Percentiles rank a stretch among this genome's conserved stretches.
Evolutionary conservation across 2,888 invertebrate genomes (phyloP).

Genomic region (Caenorhabditis doughertyi): DNA sequence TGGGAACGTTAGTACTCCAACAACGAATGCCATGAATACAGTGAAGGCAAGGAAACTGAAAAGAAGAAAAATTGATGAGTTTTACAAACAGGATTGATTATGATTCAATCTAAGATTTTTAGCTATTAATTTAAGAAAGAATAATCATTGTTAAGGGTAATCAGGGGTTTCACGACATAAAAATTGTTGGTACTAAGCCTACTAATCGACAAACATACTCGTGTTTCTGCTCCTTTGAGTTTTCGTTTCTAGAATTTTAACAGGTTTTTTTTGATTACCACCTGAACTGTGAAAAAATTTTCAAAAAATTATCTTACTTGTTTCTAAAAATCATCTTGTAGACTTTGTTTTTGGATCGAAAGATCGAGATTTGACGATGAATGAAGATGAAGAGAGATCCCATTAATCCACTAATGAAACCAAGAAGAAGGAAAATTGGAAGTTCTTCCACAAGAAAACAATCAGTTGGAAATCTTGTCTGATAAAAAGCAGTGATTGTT

Average conservation of each 20-base stretch:
- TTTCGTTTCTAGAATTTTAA: slow-evolving; percentile 4
- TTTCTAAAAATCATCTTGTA: slow-evolving; percentile 72
- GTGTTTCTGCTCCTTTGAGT: slow-evolving; percentile 3
- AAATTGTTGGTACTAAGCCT: neutral
- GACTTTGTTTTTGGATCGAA: slow-evolving; percentile 66
- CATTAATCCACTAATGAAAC: slow-evolving; percentile 70
- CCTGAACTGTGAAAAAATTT: too few relatives aligned
- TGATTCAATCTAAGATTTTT: neutral
- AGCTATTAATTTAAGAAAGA: neutral
- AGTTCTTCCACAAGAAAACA: slow-evolving; percentile 98
- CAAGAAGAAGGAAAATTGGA: slow-evolving; percentile 93
- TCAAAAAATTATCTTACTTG: slow-evolving; percentile 61
- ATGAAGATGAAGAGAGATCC: slow-evolving; percentile 72
- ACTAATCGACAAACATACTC: neutral
- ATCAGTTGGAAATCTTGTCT: slow-evolving; percentile 86
- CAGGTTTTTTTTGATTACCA: too few relatives aligned
- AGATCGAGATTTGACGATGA: slow-evolving; percentile 70
- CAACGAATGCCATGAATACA: slow-evolving; percentile 71
- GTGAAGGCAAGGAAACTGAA: slow-evolving; percentile 74
- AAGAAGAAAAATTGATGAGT: neutral
- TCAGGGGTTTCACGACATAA: neutral
- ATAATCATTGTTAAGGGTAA: neutral
- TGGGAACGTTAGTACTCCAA: slow-evolving; percentile 89
- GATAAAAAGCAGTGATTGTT: slow-evolving; percentile 92
- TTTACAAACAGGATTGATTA: neutral